Conservation (phyloP, 2,113 vertebrate species). For the Picathartes gymnocephalus region DNA sequence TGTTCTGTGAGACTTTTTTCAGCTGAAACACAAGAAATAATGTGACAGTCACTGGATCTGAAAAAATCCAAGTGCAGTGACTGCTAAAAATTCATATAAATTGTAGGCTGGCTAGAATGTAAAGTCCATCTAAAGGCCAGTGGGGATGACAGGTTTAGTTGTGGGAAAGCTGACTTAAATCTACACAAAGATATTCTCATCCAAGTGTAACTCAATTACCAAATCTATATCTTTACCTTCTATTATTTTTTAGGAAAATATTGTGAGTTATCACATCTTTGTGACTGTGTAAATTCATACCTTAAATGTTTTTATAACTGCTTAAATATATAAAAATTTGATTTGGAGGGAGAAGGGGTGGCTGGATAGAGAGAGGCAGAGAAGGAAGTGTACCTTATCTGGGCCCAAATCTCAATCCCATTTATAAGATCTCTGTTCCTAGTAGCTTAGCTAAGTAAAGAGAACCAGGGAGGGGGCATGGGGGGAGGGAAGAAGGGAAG, state of each 20-base stretch:
- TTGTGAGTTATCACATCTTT: not conserved
- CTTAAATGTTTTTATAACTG: not conserved
- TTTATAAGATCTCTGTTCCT: not conserved
- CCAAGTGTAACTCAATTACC: not conserved
- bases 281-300: not conserved
- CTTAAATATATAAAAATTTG: not conserved
- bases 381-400: not conserved
- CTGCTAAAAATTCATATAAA: not conserved
- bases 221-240: not conserved
- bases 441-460: not conserved
- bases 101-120: not conserved
- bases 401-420: not conserved
- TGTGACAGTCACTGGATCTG: not conserved
- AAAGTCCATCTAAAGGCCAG: not conserved
- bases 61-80: not conserved
- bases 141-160: not conserved
- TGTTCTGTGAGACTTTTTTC: not conserved
- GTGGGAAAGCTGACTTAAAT: not conserved
- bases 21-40: not conserved
- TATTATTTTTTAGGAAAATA: not conserved
- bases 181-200: not conserved
- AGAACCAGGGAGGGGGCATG: fast-evolving
- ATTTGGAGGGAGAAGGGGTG: not conserved
- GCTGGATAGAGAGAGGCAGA: too few relatives aligned
- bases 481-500: not conserved